Evolutionary conservation across 2,797 vertebrate genomes (phyloP).

Genomic region (Ctenochaetus hawaiiensis): DNA sequence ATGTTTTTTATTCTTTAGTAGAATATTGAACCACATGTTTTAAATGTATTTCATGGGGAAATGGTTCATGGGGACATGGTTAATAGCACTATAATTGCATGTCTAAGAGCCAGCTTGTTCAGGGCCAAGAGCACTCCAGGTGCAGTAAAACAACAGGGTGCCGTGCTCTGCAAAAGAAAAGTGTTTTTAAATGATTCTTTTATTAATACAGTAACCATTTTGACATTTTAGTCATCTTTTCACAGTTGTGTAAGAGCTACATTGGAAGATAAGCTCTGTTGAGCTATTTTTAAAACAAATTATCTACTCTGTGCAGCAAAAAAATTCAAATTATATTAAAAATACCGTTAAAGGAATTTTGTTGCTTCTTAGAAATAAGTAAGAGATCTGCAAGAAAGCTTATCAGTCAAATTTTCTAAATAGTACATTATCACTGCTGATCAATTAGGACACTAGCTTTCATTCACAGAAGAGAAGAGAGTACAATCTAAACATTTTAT

Average conservation of each 20-base stretch:
- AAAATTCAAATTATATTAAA: background rate
- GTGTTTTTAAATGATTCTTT: no score
- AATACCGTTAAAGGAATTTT: no score
- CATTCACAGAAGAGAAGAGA: background rate
- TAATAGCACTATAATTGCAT: background rate
- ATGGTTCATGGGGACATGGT: no score
- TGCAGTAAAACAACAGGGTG: background rate
- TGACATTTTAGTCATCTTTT: background rate
- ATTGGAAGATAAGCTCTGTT: background rate
- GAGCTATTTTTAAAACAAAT: background rate
- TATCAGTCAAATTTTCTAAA: no score
- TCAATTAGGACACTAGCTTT: background rate
- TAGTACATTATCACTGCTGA: no score
- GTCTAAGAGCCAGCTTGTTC: background rate
- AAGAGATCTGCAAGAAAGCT: background rate
- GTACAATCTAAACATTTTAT: background rate
- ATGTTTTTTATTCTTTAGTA: background rate
- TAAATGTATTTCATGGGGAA: background rate
- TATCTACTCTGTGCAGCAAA: background rate
- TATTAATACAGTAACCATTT: background rate
- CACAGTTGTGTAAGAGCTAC: background rate
- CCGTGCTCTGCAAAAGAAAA: background rate
- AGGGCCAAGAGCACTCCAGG: background rate
- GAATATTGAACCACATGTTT: background rate
- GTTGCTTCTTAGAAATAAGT: background rate